Conservation (phyloP, 2,888 invertebrate genomes). For the Clepsis dumicolana region DNA sequence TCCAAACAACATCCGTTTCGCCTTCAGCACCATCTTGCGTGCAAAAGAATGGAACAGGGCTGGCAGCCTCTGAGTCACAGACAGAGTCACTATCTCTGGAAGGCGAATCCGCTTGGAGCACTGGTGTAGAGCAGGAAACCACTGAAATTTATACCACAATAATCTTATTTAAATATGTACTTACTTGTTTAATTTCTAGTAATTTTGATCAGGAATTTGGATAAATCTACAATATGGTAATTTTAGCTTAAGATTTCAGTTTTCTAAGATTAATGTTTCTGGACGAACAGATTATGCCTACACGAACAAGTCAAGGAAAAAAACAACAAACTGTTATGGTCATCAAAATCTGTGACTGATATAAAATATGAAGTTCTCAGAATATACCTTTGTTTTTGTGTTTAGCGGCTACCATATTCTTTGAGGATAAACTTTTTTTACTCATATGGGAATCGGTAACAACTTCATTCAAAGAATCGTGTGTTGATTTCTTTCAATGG, state of each 20-base stretch:
- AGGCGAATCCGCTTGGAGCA: conserved; percentile 71
- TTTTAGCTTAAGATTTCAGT: neutral
- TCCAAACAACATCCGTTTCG: conserved; percentile 82
- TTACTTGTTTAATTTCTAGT: neutral
- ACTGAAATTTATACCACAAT: conserved; percentile 60
- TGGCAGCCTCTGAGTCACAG: conserved; percentile 75
- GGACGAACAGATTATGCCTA: neutral
- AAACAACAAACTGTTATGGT: neutral
- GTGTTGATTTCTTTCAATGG: neutral
- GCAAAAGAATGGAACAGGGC: conserved; percentile 81
- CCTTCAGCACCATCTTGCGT: conserved; percentile 83
- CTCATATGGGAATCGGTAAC: conserved; percentile 34
- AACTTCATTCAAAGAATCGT: conserved; percentile 13
- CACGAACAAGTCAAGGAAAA: neutral
- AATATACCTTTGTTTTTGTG: conserved; percentile 39
- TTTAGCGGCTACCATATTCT: conserved; percentile 37
- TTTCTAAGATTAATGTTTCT: neutral
- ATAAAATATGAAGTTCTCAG: neutral
- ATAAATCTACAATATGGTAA: neutral
- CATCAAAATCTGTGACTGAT: neutral
- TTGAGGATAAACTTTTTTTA: conserved; percentile 32
- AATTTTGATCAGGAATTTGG: neutral
- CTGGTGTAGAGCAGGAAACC: conserved; percentile 76
- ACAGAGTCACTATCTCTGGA: conserved; percentile 78
- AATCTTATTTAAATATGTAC: neutral